Percentiles rank a stretch among this genome's conserved stretches.
phyloP scores from a whole-genome alignment of 2,888 invertebrate genomes.

The Drosophila prostipennis region DNA sequence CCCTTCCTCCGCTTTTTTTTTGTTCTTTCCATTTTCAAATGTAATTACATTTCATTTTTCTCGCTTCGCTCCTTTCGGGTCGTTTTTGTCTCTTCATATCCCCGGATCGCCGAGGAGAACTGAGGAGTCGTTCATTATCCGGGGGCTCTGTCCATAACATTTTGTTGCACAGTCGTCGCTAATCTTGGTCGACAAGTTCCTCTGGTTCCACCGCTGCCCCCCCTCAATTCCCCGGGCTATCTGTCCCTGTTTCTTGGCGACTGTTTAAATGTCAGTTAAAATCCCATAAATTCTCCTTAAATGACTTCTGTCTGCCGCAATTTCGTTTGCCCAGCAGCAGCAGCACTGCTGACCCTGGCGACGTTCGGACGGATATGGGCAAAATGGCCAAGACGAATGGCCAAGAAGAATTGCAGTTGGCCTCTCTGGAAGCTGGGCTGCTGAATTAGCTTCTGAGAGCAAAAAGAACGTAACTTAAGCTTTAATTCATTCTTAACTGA shows the following conservation, averaged over 20 bases:
- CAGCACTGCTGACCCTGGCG: constrained; percentile 25
- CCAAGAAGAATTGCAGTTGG: constrained; percentile 45
- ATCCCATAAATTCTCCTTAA: constrained; percentile 80
- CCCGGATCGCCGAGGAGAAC: constrained; percentile 23
- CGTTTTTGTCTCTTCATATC: constrained; percentile 8
- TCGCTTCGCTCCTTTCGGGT: constrained; percentile 42
- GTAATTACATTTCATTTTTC: constrained; percentile 54
- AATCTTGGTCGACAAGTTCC: constrained; percentile 71
- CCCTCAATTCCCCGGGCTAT: constrained; percentile 13
- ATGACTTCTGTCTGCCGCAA: constrained; percentile 81
- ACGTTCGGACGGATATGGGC: constrained; percentile 43
- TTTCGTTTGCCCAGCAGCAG: constrained; percentile 53
- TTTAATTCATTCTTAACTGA: constrained; percentile 44
- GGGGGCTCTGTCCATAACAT: constrained; percentile 71
- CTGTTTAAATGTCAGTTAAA: constrained; percentile 80
- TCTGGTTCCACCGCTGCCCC: background rate
- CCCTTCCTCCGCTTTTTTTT: background rate
- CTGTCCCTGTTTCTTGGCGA: constrained; percentile 50
- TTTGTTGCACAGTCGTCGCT: constrained; percentile 72
- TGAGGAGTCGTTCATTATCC: constrained; percentile 65
- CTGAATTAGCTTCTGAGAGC: constrained; percentile 64
- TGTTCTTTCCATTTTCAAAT: constrained; percentile 40
- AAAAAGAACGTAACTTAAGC: constrained; percentile 50
- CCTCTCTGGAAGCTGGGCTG: constrained; percentile 19
- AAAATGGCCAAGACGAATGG: constrained; percentile 50